Evolutionary conservation across 2,888 invertebrate genomes (phyloP).

Genomic region (Noctua comes): DNA sequence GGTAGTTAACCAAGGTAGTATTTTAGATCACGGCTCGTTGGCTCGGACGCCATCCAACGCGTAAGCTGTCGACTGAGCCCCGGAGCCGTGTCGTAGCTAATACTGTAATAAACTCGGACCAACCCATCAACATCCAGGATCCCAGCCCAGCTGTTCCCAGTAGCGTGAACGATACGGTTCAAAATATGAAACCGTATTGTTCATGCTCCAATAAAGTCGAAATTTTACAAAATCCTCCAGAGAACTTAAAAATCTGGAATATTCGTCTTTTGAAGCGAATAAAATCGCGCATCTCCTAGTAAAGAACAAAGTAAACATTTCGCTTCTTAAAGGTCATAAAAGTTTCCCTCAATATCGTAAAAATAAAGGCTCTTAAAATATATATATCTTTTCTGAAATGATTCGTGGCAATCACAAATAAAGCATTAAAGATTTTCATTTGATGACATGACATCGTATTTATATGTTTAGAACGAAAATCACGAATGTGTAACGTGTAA

Average conservation of each 20-base stretch:
- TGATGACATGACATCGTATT: slow-evolving; percentile 10
- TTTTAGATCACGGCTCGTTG: slow-evolving; percentile 8
- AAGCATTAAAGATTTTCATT: slow-evolving; percentile 6
- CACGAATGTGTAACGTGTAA: slow-evolving; percentile 7
- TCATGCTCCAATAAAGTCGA: slow-evolving; percentile 32
- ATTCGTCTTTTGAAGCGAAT: slow-evolving; percentile 5
- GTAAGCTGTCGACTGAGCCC: slow-evolving; percentile 3
- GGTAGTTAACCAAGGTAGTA: slow-evolving; percentile 11
- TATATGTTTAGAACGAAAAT: slow-evolving; percentile 19
- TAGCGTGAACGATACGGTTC: too few species aligned
- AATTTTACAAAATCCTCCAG: slow-evolving; percentile 23
- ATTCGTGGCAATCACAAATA: slow-evolving; percentile 27
- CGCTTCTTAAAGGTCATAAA: slow-evolving; percentile 18
- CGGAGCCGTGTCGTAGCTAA: not conserved
- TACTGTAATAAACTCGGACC: not conserved
- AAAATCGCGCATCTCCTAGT: slow-evolving; percentile 25
- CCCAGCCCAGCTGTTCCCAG: not conserved
- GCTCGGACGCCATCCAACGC: slow-evolving; percentile 1
- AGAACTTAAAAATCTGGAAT: slow-evolving; percentile 42
- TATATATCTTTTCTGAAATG: slow-evolving; percentile 15
- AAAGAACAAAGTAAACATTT: slow-evolving; percentile 21
- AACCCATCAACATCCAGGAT: slow-evolving; percentile 1
- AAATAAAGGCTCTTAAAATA: slow-evolving; percentile 34
- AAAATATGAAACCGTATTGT: slow-evolving; percentile 6
- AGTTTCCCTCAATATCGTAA: slow-evolving; percentile 17